phyloP scores from a whole-genome alignment of 2,797 vertebrate species.

The Pogonophryne albipinna region DNA sequence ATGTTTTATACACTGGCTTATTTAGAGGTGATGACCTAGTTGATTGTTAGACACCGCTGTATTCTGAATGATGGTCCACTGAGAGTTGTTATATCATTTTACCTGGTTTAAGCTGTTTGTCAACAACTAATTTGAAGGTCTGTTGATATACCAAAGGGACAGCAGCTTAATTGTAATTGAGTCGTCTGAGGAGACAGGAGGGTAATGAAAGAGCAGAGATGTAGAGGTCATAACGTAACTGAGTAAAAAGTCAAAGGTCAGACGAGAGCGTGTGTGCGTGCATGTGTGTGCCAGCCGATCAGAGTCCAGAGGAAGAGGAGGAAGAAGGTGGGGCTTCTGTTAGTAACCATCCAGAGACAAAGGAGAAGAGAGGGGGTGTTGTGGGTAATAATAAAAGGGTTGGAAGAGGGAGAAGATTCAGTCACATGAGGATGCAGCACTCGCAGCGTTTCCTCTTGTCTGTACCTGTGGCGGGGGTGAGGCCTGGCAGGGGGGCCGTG shows the following conservation, averaged over 20 bases:
- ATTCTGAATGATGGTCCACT: constrained; percentile 55
- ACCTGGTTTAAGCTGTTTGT: constrained; percentile 47
- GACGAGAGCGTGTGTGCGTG: constrained; percentile 61
- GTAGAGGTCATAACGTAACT: constrained; percentile 52
- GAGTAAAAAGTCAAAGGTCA: constrained; percentile 74
- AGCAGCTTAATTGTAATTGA: constrained; percentile 33
- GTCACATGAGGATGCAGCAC: constrained; percentile 99
- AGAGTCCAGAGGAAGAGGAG: constrained; percentile 89
- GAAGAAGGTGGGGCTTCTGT: constrained; percentile 86
- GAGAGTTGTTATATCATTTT: constrained; percentile 17
- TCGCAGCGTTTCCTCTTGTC: constrained; percentile 98
- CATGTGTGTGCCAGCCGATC: constrained; percentile 78
- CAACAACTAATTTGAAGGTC: constrained; percentile 18
- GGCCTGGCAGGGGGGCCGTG: constrained; percentile 83
- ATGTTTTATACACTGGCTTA: constrained; percentile 49
- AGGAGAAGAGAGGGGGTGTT: constrained; percentile 68
- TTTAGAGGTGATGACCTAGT: constrained; percentile 29
- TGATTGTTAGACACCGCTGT: constrained; percentile 57
- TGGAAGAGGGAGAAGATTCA: constrained; percentile 80
- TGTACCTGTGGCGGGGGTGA: constrained; percentile 86
- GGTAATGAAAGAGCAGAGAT: constrained; percentile 49
- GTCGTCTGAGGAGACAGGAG: constrained; percentile 21
- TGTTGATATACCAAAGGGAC: constrained; percentile 35
- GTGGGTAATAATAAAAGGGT: constrained; percentile 77
- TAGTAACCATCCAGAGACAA: constrained; percentile 90